Base-by-base conservation (phyloP, 1,140 invertebrate genomes). In the Drosophila pallidifrons region DNA sequence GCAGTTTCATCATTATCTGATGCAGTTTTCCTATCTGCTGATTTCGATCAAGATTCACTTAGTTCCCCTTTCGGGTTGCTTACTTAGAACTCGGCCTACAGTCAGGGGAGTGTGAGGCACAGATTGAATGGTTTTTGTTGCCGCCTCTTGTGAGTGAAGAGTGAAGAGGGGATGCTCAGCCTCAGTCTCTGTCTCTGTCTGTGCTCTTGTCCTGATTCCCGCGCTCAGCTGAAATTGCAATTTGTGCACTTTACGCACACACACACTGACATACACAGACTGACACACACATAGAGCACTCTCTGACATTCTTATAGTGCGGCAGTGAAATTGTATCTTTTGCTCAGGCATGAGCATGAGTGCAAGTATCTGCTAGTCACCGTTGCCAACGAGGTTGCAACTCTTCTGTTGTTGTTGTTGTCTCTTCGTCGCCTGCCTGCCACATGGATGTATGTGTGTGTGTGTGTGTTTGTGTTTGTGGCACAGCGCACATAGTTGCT, bases 201-300 rank as follows among this genome's bases (percentile, higher is more conserved):
- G 35, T 60, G 30, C 59, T 68, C 82, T 79, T 75, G 75, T 79
- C 76, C 75, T 82, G 79, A 75, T 85, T 85, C 71, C 76, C 78
- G 82, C 78, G 82, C 78, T 72, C 71, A 76, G 72, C 72, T 88
- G 68, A 73, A 80, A 82, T 87, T 88, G 83, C 79, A 87, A 88
- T 87, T 87, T 87, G 83, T 88, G 83, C 80, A 82, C 76, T 83
- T 85, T 80, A 80, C 73, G 67, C 74, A 58, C 43, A 25, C 75
- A 66, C 68, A 75, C 43, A 25, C 20, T 3, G 2, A 20, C 20
- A 25, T 3, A 25, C 20, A 25, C 0, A 25, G 20, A 25, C 20
- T 25, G 20, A 25, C 20, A 67, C 54, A 63, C 46, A 46, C 41
- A 71, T 11, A 51, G 13, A 43, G n/a, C 28, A 38, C 63, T 41